phyloP scores from a whole-genome alignment of 53 echinoderm and acorn worm species.

The Echinarachnius parma region DNA sequence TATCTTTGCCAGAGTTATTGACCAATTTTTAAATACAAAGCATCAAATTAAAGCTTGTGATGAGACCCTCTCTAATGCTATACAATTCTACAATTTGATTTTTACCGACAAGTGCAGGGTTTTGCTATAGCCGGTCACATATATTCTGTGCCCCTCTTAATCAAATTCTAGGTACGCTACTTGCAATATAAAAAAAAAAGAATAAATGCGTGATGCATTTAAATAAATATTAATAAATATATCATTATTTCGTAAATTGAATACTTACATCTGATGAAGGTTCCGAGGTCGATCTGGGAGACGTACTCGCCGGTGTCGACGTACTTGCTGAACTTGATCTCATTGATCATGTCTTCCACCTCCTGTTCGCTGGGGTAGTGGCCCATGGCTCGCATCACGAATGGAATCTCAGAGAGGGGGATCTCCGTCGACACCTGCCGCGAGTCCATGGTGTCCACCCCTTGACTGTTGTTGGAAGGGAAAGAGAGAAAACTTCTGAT shows the following conservation, averaged over 20 bases:
- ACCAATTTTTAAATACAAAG: too few species aligned
- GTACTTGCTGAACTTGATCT: slow-evolving; percentile 94
- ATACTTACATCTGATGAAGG: slow-evolving; percentile 94
- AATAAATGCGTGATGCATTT: too few species aligned
- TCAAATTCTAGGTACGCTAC: too few species aligned
- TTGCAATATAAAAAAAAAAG: too few species aligned
- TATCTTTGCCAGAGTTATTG: too few species aligned
- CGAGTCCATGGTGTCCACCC: slow-evolving; percentile 79
- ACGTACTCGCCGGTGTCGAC: slow-evolving; percentile 92
- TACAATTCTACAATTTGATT: too few species aligned
- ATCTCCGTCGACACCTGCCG: slow-evolving; percentile 71
- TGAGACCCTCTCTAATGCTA: too few species aligned
- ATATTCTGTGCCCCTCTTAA: too few species aligned
- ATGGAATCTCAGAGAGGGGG: slow-evolving; percentile 84
- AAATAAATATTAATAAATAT: too few species aligned
- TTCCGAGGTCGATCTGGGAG: slow-evolving; percentile 74
- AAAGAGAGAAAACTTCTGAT: neutral
- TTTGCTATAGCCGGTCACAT: too few species aligned
- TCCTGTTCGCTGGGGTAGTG: slow-evolving; percentile 98
- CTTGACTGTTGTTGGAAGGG: slow-evolving; percentile 71
- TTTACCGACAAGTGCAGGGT: too few species aligned
- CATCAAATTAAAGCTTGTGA: too few species aligned
- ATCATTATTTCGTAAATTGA: neutral
- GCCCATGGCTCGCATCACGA: slow-evolving; percentile 98
- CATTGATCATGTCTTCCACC: slow-evolving; percentile 95